Percentiles rank a stretch among this genome's conserved stretches.
Evolutionary conservation across 1,140 invertebrate genomes (phyloP).

Genomic region (Hylyphantes graminicola): DNA sequence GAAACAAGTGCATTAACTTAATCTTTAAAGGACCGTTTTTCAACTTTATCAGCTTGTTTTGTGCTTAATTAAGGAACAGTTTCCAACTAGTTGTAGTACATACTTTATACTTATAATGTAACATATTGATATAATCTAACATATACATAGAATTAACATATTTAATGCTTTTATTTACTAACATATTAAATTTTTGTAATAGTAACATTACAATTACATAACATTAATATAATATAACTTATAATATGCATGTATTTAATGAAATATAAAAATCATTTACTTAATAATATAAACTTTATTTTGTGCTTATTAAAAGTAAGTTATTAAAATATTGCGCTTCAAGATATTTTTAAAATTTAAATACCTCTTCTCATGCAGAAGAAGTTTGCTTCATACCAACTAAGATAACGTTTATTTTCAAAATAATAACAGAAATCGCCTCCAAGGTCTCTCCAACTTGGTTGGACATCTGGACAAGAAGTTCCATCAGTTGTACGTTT

Average conservation of each 20-base stretch:
- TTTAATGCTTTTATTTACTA: too few relatives aligned
- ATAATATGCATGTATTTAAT: background rate
- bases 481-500: background rate
- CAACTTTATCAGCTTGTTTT: too few relatives aligned
- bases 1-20: too few relatives aligned
- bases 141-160: too few relatives aligned
- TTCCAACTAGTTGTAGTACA: too few relatives aligned
- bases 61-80: too few relatives aligned
- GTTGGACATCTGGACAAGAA: slow-evolving; percentile 5
- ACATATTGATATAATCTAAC: too few relatives aligned
- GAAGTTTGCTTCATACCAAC: slow-evolving; percentile 39
- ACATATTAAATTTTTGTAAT: too few relatives aligned
- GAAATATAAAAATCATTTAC: background rate
- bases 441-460: slow-evolving; percentile 42
- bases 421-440: slow-evolving; percentile 30
- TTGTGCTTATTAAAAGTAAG: background rate
- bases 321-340: background rate
- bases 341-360: background rate
- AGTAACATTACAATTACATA: background rate
- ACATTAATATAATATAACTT: background rate
- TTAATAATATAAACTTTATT: background rate
- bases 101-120: too few relatives aligned
- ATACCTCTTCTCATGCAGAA: slow-evolving; percentile 31
- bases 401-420: background rate
- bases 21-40: too few relatives aligned